phyloP scores from a whole-genome alignment of 2,113 vertebrate genomes.

The Alouatta palliata region DNA sequence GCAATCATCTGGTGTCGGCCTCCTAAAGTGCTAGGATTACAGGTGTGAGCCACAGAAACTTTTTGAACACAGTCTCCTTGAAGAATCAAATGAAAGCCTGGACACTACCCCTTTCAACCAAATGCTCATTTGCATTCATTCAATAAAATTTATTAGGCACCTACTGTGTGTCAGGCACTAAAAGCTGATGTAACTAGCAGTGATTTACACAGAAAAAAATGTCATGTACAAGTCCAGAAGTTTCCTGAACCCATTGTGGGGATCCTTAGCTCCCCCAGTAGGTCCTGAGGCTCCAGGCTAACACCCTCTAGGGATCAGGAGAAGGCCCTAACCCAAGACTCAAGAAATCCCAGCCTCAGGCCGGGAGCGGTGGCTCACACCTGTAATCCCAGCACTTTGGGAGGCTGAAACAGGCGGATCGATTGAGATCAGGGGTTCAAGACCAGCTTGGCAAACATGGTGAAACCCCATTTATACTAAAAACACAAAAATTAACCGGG shows the following conservation, averaged over 20 bases:
- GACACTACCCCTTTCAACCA: background rate
- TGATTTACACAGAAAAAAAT: background rate
- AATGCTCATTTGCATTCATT: background rate
- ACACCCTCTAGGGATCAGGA: background rate
- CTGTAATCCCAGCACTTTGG: too few species aligned
- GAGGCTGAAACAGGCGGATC: too few species aligned
- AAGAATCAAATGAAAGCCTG: background rate
- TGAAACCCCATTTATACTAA: too few species aligned
- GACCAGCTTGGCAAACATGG: too few species aligned
- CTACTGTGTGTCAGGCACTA: background rate
- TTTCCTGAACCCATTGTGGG: background rate
- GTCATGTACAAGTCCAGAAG: background rate
- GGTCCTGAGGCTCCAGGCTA: background rate
- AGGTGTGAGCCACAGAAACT: background rate
- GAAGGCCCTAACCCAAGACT: background rate
- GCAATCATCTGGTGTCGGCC: accelerated
- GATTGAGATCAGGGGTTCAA: too few species aligned
- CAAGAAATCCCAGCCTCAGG: background rate
- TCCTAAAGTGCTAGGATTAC: too few species aligned
- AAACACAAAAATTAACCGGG: too few species aligned
- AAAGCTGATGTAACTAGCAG: background rate
- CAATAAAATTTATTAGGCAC: background rate
- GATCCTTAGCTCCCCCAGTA: background rate
- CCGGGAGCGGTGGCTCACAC: accelerated
- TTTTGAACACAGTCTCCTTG: background rate